phyloP scores from a whole-genome alignment of 2,888 invertebrate genomes.

The Euphydryas editha region DNA sequence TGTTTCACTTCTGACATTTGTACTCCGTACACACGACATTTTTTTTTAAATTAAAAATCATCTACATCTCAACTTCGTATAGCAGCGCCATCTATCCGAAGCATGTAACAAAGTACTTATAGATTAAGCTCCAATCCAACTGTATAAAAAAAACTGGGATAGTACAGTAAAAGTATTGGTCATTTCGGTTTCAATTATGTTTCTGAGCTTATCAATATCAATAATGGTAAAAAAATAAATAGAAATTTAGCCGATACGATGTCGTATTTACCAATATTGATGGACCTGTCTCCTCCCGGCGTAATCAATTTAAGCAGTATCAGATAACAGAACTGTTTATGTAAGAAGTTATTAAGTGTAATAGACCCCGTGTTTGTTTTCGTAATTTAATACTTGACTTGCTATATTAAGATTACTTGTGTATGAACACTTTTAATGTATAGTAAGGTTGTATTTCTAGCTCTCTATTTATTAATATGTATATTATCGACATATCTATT shows the following conservation, averaged over 20 bases:
- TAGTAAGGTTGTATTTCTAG: not conserved
- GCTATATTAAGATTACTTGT: not conserved
- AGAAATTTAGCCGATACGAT: constrained; percentile 17
- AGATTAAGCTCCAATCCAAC: not conserved
- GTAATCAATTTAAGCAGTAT: constrained; percentile 38
- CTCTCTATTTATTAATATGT: no score
- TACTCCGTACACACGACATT: no score
- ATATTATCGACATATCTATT: no score
- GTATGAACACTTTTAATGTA: constrained; percentile 17
- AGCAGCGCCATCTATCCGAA: no score
- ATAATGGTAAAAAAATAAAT: constrained; percentile 23
- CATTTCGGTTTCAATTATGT: not conserved
- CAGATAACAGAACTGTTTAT: constrained; percentile 20
- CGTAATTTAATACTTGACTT: constrained; percentile 12
- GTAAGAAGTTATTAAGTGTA: constrained; percentile 7
- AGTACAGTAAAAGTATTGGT: no score
- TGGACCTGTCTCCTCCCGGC: constrained; percentile 33
- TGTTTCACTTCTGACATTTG: no score
- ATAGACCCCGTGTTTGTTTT: constrained; percentile 1
- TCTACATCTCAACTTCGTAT: no score
- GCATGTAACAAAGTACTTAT: no score
- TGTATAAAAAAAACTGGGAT: no score
- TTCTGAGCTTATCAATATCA: constrained; percentile 7
- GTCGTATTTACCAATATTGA: constrained; percentile 36
- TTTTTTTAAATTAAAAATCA: no score